Evolutionary conservation across 2,888 invertebrate genomes (phyloP).

Genomic region (Allolobophora icterica): DNA sequence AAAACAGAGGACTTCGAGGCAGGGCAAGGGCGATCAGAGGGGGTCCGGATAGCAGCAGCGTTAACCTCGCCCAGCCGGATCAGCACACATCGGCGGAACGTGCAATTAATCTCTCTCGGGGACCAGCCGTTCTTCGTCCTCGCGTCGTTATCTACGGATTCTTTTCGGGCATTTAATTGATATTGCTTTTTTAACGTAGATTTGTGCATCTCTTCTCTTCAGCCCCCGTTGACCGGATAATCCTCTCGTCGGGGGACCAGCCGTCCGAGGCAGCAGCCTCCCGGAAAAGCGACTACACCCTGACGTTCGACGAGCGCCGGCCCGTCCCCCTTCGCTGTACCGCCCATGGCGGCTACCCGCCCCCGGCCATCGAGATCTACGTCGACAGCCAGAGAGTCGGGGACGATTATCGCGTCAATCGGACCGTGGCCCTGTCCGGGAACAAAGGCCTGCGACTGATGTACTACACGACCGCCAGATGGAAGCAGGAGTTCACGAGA

Average conservation of each 20-base stretch:
- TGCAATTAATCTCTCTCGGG: neutral
- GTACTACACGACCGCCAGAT: neutral
- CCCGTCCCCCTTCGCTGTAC: slow-evolving; percentile 6
- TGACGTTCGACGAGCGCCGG: neutral
- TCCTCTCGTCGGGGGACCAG: neutral
- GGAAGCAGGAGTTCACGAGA: neutral
- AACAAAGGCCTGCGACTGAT: neutral
- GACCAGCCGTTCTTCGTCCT: neutral
- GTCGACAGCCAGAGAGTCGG: neutral
- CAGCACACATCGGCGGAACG: neutral
- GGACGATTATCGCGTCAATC: neutral
- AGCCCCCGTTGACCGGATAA: slow-evolving; percentile 19
- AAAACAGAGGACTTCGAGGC: too few relatives aligned
- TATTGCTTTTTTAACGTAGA: neutral
- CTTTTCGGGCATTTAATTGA: neutral
- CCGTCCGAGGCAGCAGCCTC: neutral
- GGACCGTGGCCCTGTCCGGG: neutral
- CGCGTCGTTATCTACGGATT: neutral
- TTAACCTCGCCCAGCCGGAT: neutral
- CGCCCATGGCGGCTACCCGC: neutral
- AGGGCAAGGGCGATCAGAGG: too few relatives aligned
- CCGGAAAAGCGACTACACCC: neutral
- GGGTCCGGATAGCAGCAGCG: neutral
- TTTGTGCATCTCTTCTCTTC: neutral
- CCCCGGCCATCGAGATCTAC: neutral